Base-by-base conservation (phyloP, 1,140 invertebrate species). In the Nomia melanderi region DNA sequence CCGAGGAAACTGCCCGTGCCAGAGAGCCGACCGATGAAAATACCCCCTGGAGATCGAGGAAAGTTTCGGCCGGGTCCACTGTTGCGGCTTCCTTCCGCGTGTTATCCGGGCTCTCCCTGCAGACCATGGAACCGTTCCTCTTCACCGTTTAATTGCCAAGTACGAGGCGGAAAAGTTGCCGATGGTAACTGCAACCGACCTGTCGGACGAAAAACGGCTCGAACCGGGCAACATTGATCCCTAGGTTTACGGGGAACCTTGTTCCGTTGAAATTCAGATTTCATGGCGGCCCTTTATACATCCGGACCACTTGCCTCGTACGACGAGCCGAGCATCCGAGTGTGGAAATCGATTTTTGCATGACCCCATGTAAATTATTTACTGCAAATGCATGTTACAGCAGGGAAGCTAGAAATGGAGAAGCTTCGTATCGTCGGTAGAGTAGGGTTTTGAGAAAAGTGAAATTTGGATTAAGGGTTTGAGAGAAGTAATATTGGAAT, bases 31-130 rank as follows among this genome's bases (percentile, higher is more conserved):
- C 59, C 59, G 59, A 33, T 25, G 59, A 62, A 62, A 62, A 62
- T 33, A 62, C 31, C 31, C 33, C 33, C 33, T 62, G 59, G 59
- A 62, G 59, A 39, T 67, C 66, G 50, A n/a, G 5, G 44, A 8
- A 75, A 75, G 50, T 75, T 75, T 75, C 36, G 14, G 1, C 23
- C 33, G 23, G 39, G 29, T 57, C 63, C 72, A 75, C 72, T 75
- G 64, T 75, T 75, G 72, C 29, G 72, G 72, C 72, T 75, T 75
- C 72, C 64, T 57, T 67, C 53, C 53, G 9, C 63, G 72, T 41
- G 64, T 57, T 54, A 57, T 57, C 39, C 63, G n/a, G 12, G 27
- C 50, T 11, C 29, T 39, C 50, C 53, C 53, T n/a, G 53, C 1
- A 39, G 63, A 57, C 39, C 2, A 39, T 36, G 36, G 39, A 56